Evolutionary conservation across 1,140 invertebrate species (phyloP).

Genomic region (Macrostomum lignano): DNA sequence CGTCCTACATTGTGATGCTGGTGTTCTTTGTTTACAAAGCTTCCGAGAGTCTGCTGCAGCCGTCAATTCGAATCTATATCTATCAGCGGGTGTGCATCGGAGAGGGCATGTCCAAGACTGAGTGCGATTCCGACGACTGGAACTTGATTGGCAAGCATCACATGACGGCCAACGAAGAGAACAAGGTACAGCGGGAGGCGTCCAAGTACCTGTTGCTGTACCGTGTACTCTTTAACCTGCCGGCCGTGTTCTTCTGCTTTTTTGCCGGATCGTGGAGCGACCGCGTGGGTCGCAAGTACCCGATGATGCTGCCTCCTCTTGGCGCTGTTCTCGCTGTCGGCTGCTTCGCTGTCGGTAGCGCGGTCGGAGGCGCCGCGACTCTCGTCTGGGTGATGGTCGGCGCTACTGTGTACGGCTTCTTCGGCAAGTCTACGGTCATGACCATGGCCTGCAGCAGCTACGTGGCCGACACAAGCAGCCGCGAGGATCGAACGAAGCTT

Average conservation of each 20-base stretch:
- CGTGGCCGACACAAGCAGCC: conserved; percentile 14
- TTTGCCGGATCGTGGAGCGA: conserved; percentile 27
- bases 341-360: conserved; percentile 15
- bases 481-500: conserved; percentile 12
- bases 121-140: too few relatives aligned
- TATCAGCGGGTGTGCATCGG: too few relatives aligned
- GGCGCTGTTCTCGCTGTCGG: conserved; percentile 18
- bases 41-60: conserved; percentile 21
- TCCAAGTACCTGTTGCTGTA: conserved; percentile 16
- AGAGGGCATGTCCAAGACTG: too few relatives aligned
- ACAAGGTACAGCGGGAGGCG: conserved; percentile 13
- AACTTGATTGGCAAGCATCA: too few relatives aligned
- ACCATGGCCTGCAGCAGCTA: conserved; percentile 26
- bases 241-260: conserved; percentile 18
- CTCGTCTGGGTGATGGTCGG: conserved; percentile 12
- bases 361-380: conserved; percentile 9
- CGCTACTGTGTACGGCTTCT: conserved; percentile 13
- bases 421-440: conserved; percentile 21
- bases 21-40: conserved; percentile 25
- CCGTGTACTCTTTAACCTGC: conserved; percentile 18
- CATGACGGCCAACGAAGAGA: too few relatives aligned
- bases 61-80: conserved; percentile 17
- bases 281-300: conserved; percentile 19
- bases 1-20: not conserved
- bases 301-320: conserved; percentile 19